These are phyloP conservation scores for Apodemia mormo DNA, from an alignment of 2,888 invertebrate genomes.

Conservation along the genomic window DNA sequence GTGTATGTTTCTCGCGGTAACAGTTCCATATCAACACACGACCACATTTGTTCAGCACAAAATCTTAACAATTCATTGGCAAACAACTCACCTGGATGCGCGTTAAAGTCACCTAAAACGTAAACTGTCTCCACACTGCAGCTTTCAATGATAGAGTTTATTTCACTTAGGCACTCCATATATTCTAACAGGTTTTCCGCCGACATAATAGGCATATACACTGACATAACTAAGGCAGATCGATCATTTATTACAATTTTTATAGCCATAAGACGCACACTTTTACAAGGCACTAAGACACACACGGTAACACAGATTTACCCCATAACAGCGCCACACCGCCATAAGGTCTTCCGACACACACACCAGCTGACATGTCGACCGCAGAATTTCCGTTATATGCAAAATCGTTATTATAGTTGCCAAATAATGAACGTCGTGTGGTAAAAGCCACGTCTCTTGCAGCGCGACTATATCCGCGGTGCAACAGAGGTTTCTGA, in stretches of 20 bases:
- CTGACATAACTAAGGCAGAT: background rate
- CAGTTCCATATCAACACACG: slow-evolving; percentile 7
- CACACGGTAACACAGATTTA: no score
- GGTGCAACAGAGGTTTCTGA: slow-evolving; percentile 31
- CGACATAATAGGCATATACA: slow-evolving; percentile 23
- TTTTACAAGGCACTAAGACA: no score
- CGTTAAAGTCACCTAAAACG: slow-evolving; percentile 26
- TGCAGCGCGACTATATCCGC: slow-evolving; percentile 30
- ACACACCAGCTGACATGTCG: slow-evolving; percentile 35
- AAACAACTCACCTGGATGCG: slow-evolving; percentile 23
- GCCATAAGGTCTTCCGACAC: slow-evolving; percentile 36
- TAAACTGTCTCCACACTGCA: slow-evolving; percentile 11
- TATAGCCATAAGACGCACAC: no score
- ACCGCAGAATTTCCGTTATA: slow-evolving; percentile 39
- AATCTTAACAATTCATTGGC: slow-evolving; percentile 21
- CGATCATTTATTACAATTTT: no score
- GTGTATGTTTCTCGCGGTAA: slow-evolving; percentile 13
- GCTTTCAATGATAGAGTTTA: slow-evolving; percentile 25
- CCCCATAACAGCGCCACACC: slow-evolving; percentile 17
- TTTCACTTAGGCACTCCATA: slow-evolving; percentile 22
- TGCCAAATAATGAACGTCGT: slow-evolving; percentile 36
- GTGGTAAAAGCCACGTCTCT: slow-evolving; percentile 31
- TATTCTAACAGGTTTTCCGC: slow-evolving; percentile 23
- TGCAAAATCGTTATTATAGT: slow-evolving; percentile 34
- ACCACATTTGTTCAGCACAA: slow-evolving; percentile 15